Evolutionary conservation across 64 coral and sea anemone genomes (phyloP), one percentile per base, ranked within the genome.

Genomic region (Montipora efflorescens): DNA sequence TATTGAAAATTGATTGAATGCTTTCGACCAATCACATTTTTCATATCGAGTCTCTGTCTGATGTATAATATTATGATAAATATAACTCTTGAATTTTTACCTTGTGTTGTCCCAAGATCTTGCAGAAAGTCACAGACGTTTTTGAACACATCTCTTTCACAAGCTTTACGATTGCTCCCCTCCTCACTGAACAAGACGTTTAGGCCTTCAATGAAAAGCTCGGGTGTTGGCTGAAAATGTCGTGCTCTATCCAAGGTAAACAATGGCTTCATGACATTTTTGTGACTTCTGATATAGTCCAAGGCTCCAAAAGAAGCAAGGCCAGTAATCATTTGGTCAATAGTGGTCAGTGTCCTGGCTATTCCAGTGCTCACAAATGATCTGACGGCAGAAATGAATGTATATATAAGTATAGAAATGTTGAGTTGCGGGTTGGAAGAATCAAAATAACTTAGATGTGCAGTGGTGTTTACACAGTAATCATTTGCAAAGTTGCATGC

Each of bases 361-460:
- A 95, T 79, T 87, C 94, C 94, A 81, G 80, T 75, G 67, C 92
- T 91, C 83, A 95, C 94, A 88, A 95, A 50, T 92, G 84, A 92
- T 75, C 89, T 95, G 83, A 75, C 59, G 88, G 80, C 83, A 84
- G 52, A 94, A 89, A 88, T 62, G 11, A 85, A 76, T 62, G 68
- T 92, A 53, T 74, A 58, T 59, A 80, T 80, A 61, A 64, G 59
- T 11, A 19, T 8, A 19, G 59, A 64, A 5, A 64, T 80, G 3
- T 58, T 58, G 50, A 80, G 10, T 58, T 80, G 49, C 4, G 6
- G 52, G n/a, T 50, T 80, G 78, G 78, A 80, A 59, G 50, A 58
- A 64, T 64, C 14, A 64, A 64, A 64, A 64, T 64, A 64, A 5
- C 59, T 64, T 64, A 64, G 59, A 64, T 64, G 6, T 10, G 10